phyloP scores from a whole-genome alignment of 2,113 vertebrate species.

The Cyphotilapia sp. region DNA sequence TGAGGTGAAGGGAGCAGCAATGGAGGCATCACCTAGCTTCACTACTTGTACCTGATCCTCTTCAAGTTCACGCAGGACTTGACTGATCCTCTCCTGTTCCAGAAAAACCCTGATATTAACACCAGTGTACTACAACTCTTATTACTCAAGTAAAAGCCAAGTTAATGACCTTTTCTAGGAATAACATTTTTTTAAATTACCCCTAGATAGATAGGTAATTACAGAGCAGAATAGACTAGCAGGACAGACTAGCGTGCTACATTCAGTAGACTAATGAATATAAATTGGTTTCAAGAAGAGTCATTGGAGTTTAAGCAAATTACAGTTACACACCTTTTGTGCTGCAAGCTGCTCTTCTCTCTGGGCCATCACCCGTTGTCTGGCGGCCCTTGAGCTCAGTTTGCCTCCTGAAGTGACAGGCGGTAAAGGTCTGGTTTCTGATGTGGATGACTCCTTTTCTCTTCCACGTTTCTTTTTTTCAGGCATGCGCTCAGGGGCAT shows the following conservation, averaged over 20 bases:
- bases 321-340: slow-evolving; percentile 77
- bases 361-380: slow-evolving; percentile 77
- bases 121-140: neutral
- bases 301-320: neutral
- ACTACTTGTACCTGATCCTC: slow-evolving; percentile 88
- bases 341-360: slow-evolving; percentile 84
- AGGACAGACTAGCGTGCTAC: neutral
- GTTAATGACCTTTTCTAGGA: neutral
- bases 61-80: slow-evolving; percentile 91
- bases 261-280: neutral
- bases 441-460: slow-evolving; percentile 69
- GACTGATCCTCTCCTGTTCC: slow-evolving; percentile 85
- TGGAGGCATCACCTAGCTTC: slow-evolving; percentile 94
- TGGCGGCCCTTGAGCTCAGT: slow-evolving; percentile 74
- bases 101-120: neutral
- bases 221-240: neutral
- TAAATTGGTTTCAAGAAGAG: neutral
- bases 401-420: slow-evolving; percentile 60
- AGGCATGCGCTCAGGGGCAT: slow-evolving; percentile 82
- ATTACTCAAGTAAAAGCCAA: neutral
- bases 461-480: slow-evolving; percentile 73
- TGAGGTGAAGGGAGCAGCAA: slow-evolving; percentile 95
- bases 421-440: slow-evolving; percentile 50
- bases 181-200: neutral
- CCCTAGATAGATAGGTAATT: neutral